phyloP scores from a whole-genome alignment of 1,140 invertebrate genomes.

The Meteorus sp. region DNA sequence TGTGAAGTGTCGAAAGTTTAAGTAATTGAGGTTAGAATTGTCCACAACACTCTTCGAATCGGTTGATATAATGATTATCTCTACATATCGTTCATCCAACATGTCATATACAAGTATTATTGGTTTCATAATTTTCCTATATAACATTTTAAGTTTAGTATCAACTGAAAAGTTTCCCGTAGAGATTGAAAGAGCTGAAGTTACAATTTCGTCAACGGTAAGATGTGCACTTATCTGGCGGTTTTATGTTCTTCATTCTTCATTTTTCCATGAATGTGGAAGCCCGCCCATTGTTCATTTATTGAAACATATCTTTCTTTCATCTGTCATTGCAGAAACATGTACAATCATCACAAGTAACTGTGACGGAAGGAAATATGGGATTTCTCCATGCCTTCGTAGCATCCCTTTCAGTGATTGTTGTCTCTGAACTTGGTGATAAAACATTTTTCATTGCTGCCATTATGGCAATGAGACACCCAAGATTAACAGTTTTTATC shows the following conservation, averaged over 20 bases:
- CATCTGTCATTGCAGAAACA: slow-evolving; percentile 30
- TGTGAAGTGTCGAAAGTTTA: background rate
- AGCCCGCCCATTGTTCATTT: background rate
- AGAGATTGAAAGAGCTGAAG: slow-evolving; percentile 9
- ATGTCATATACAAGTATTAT: background rate
- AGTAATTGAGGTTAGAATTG: background rate
- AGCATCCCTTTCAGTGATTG: slow-evolving; percentile 91
- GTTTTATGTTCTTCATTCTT: background rate
- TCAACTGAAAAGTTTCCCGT: slow-evolving; percentile 10
- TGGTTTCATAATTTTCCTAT: slow-evolving; percentile 4
- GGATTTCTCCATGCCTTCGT: slow-evolving; percentile 94
- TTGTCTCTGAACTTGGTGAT: slow-evolving; percentile 97
- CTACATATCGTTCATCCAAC: background rate
- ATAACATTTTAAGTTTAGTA: background rate
- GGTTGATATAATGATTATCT: background rate
- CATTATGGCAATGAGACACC: slow-evolving; percentile 99
- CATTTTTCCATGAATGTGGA: background rate
- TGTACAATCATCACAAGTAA: slow-evolving; percentile 26
- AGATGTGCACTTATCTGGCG: background rate
- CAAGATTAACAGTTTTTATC: slow-evolving; percentile 86
- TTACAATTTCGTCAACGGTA: slow-evolving; percentile 1
- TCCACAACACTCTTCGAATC: background rate
- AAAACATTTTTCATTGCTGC: slow-evolving; percentile 99
- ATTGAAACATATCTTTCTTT: background rate
- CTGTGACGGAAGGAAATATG: slow-evolving; percentile 45